phyloP scores from a whole-genome alignment of 2,888 invertebrate species.

The Xanthia togata region DNA sequence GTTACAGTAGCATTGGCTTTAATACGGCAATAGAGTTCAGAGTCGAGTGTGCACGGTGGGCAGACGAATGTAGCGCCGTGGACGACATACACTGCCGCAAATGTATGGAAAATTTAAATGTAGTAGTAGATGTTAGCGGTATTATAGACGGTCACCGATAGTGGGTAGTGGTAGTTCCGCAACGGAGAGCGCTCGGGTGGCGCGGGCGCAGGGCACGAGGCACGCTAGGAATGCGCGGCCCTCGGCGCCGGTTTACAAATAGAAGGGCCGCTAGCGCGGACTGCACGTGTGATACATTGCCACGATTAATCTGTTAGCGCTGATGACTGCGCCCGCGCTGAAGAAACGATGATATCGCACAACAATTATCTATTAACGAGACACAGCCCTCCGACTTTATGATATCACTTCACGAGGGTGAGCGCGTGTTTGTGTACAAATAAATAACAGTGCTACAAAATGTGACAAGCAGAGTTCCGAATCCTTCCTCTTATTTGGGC shows the following conservation, averaged over 20 bases:
- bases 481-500: slow-evolving; percentile 36
- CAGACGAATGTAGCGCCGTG: slow-evolving; percentile 52
- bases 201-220: slow-evolving; percentile 83
- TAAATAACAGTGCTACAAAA: slow-evolving; percentile 43
- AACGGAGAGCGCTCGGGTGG: slow-evolving; percentile 72
- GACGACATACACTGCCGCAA: slow-evolving; percentile 76
- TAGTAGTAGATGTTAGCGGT: slow-evolving; percentile 71
- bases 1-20: slow-evolving; percentile 80
- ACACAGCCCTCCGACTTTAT: slow-evolving; percentile 59
- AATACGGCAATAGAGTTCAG: slow-evolving; percentile 75
- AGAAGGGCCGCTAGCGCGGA: slow-evolving; percentile 88
- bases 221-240: slow-evolving; percentile 88
- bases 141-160: slow-evolving; percentile 73
- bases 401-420: slow-evolving; percentile 48
- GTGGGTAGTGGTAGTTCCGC: slow-evolving; percentile 70
- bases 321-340: slow-evolving; percentile 80
- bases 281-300: slow-evolving; percentile 89
- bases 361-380: slow-evolving; percentile 71
- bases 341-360: slow-evolving; percentile 73
- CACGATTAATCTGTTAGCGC: slow-evolving; percentile 87
- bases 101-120: slow-evolving; percentile 69
- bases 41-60: slow-evolving; percentile 61
- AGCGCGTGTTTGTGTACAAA: slow-evolving; percentile 64
- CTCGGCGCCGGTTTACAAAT: slow-evolving; percentile 90
- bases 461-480: slow-evolving; percentile 28